Evolutionary conservation across 1,140 invertebrate genomes (phyloP).

Genomic region (Pogonus chalceus): DNA sequence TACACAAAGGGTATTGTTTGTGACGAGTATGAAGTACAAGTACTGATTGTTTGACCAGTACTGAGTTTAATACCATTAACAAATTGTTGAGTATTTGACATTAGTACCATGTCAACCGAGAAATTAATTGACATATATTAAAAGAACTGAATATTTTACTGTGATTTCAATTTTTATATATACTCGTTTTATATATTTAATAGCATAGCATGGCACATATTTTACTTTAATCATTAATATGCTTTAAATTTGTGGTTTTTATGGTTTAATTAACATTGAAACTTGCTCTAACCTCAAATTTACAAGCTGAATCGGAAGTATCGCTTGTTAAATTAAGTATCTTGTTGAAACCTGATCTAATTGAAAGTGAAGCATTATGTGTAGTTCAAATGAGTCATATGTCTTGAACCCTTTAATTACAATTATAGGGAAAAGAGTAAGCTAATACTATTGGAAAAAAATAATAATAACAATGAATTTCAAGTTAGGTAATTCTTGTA

Average conservation of each 20-base stretch:
- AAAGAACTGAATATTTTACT: background rate
- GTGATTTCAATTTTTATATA: background rate
- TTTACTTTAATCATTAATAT: background rate
- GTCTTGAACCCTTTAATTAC: too few relatives aligned
- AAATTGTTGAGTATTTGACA: conserved; percentile 1
- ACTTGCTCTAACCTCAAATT: too few relatives aligned
- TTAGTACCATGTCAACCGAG: background rate
- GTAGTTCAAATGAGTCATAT: too few relatives aligned
- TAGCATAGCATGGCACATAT: background rate
- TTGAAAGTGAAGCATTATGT: too few relatives aligned
- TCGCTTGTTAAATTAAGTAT: too few relatives aligned
- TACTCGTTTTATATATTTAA: background rate
- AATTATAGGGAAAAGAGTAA: too few relatives aligned
- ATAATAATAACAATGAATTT: too few relatives aligned
- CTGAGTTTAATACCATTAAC: background rate
- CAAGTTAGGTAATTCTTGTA: too few relatives aligned
- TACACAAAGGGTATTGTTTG: conserved; percentile 1
- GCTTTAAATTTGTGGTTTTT: background rate
- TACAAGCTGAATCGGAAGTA: too few relatives aligned
- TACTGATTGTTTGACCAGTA: background rate
- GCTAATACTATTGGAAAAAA: too few relatives aligned
- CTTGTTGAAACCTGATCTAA: too few relatives aligned
- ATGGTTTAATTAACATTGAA: too few relatives aligned
- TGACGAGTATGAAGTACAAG: background rate
- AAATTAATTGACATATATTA: background rate